Evolutionary conservation across 2,797 vertebrate species (phyloP).

Genomic region (Fistularia commersonii): DNA sequence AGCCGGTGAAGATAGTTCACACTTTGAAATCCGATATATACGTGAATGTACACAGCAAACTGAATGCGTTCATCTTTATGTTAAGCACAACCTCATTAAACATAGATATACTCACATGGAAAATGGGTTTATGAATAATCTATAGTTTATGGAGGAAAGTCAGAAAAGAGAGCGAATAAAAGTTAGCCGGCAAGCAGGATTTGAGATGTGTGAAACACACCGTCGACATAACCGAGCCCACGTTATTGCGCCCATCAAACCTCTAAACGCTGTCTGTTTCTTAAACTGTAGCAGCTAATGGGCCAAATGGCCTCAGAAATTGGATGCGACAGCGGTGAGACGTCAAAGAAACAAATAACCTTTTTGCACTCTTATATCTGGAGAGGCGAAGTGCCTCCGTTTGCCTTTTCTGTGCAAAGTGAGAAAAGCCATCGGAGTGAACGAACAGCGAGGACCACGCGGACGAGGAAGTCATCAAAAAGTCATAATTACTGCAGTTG

Average conservation of each 20-base stretch:
- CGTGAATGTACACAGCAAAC: too few relatives aligned
- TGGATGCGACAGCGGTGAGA: conserved; percentile 34
- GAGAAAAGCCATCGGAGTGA: conserved; percentile 32
- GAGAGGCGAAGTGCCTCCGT: conserved; percentile 31
- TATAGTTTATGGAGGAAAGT: too few relatives aligned
- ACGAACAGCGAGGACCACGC: conserved; percentile 29
- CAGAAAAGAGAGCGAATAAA: too few relatives aligned
- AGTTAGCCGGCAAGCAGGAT: too few relatives aligned
- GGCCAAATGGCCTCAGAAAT: conserved; percentile 56
- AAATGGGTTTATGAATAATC: too few relatives aligned
- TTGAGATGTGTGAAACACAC: too few relatives aligned
- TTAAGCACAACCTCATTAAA: too few relatives aligned
- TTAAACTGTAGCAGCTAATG: conserved; percentile 55
- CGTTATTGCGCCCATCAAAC: conserved; percentile 34
- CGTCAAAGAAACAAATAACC: conserved; percentile 43
- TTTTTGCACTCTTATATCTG: conserved; percentile 18
- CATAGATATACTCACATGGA: too few relatives aligned
- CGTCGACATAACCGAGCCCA: conserved; percentile 17
- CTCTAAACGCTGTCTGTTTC: conserved; percentile 45
- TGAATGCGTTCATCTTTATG: too few relatives aligned
- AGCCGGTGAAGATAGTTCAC: too few relatives aligned
- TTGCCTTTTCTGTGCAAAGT: conserved; percentile 35
- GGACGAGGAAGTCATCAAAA: conserved; percentile 29
- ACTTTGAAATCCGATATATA: too few relatives aligned
- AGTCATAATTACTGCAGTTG: conserved; percentile 38